Evolutionary conservation across 2,113 vertebrate genomes (phyloP).

Genomic region (Sorex fumeus): DNA sequence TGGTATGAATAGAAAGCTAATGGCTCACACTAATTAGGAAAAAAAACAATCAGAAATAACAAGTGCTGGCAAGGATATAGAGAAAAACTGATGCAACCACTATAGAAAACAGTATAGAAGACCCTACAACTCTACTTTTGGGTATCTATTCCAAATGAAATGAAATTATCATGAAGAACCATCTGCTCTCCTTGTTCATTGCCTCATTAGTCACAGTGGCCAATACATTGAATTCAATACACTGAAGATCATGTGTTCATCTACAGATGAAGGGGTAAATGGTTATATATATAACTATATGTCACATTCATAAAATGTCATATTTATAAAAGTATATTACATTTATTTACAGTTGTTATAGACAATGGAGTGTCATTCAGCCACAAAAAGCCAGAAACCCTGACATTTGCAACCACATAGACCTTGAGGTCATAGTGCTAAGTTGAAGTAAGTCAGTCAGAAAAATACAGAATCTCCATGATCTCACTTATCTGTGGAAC

Average conservation of each 20-base stretch:
- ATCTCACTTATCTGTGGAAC: not conserved
- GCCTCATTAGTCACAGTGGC: not conserved
- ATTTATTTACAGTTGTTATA: not conserved
- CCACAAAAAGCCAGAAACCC: not conserved
- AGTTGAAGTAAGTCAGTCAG: not conserved
- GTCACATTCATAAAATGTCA: not conserved
- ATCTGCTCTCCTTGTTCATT: not conserved
- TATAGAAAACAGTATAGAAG: not conserved
- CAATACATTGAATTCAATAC: not conserved
- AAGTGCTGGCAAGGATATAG: not conserved
- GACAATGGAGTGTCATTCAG: not conserved
- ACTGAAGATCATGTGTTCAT: not conserved
- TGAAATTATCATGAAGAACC: not conserved
- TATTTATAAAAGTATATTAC: not conserved
- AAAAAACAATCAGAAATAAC: not conserved
- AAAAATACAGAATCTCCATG: conserved; percentile 1
- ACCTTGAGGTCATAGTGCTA: not conserved
- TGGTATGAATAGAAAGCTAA: not conserved
- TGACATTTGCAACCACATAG: not conserved
- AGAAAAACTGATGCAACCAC: not conserved
- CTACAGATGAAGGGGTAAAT: not conserved
- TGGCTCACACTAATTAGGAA: not conserved
- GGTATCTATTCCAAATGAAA: not conserved
- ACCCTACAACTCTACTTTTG: not conserved
- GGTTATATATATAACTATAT: not conserved